These are phyloP conservation scores for Albula glossodonta DNA, from an alignment of 2,113 vertebrate species.

Conservation along the genomic window DNA sequence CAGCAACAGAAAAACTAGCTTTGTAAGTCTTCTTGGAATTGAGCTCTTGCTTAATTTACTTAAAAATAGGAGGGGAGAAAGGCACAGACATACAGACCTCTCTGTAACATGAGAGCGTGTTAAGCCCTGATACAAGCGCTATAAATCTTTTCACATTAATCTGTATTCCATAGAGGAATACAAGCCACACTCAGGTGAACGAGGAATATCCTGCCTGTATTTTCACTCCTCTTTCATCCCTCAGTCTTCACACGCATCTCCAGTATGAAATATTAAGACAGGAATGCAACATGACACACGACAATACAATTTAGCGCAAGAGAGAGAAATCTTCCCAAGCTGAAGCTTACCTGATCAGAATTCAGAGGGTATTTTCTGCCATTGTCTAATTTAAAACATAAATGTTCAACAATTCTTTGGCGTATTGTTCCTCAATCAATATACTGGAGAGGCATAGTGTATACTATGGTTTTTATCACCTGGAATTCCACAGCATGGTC, in stretches of 20 bases:
- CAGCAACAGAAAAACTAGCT: too few species aligned
- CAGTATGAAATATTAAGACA: not conserved
- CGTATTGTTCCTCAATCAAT: too few species aligned
- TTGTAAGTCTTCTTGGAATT: too few species aligned
- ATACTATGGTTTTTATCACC: too few species aligned
- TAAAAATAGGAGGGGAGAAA: not conserved
- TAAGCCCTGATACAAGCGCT: not conserved
- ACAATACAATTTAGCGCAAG: not conserved
- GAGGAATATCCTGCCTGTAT: not conserved
- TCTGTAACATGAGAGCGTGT: not conserved
- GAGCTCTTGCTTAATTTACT: not conserved
- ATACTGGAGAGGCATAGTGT: too few species aligned
- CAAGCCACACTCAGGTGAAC: not conserved
- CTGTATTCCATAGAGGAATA: not conserved
- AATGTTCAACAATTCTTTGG: not conserved
- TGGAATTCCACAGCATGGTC: too few species aligned
- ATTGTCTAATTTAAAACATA: not conserved
- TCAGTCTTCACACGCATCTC: not conserved
- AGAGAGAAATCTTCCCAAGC: not conserved
- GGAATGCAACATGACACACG: not conserved
- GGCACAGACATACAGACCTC: not conserved
- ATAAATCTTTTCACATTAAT: not conserved
- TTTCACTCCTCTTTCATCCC: not conserved
- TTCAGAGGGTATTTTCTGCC: not conserved
- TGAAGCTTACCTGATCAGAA: not conserved